phyloP scores from a whole-genome alignment of 2,888 invertebrate species.

The Imbricaverruca yamaguchii region DNA sequence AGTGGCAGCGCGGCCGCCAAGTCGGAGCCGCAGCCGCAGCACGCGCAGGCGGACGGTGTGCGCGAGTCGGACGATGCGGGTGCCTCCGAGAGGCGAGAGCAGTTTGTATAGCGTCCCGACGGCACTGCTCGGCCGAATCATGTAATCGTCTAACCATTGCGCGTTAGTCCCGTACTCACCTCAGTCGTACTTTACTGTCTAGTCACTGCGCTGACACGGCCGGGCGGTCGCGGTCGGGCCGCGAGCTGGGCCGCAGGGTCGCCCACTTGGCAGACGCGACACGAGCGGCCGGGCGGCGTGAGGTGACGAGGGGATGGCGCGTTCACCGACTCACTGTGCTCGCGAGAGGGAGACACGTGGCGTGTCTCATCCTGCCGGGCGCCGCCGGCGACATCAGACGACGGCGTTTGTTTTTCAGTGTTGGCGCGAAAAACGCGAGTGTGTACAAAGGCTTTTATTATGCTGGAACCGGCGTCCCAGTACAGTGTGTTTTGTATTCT shows the following conservation, averaged over 20 bases:
- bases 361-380: too few relatives aligned
- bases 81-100: neutral
- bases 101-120: neutral
- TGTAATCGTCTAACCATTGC: neutral
- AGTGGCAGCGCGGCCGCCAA: neutral
- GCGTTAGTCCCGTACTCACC: neutral
- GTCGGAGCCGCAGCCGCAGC: neutral
- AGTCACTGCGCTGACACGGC: neutral
- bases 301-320: too few relatives aligned
- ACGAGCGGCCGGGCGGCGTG: too few relatives aligned
- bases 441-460: neutral
- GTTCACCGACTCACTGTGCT: neutral
- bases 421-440: neutral
- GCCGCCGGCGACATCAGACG: too few relatives aligned
- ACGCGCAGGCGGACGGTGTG: neutral
- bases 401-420: too few relatives aligned
- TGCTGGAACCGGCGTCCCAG: neutral
- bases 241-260: neutral
- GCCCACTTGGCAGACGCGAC: too few relatives aligned
- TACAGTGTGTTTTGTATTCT: neutral
- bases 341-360: too few relatives aligned
- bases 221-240: neutral
- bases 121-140: neutral
- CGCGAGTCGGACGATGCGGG: conserved; percentile 4
- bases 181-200: neutral